Evolutionary conservation across 2,113 vertebrate genomes (phyloP).

Genomic region (Glaucomys volans): DNA sequence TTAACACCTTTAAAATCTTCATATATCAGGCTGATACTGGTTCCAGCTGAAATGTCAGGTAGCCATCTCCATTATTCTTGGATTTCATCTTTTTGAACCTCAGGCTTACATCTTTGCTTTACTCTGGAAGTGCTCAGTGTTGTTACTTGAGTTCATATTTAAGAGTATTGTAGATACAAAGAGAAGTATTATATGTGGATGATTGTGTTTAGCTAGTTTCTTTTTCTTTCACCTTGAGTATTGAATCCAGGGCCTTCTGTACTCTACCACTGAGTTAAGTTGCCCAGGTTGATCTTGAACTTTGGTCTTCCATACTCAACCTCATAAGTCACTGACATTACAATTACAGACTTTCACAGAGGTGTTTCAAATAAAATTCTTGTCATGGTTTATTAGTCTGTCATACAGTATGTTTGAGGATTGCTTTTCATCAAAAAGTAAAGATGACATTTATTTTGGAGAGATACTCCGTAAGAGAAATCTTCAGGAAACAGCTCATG

Average conservation of each 20-base stretch:
- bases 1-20: background rate
- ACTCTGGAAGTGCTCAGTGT: background rate
- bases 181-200: background rate
- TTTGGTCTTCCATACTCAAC: background rate
- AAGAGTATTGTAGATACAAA: background rate
- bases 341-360: background rate
- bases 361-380: background rate
- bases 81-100: background rate
- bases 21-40: background rate
- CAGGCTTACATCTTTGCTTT: background rate
- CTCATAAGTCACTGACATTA: background rate
- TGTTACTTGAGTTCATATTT: constrained; percentile 38
- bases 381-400: background rate
- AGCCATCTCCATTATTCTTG: background rate
- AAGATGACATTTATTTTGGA: constrained; percentile 51
- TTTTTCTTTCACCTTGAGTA: too few relatives aligned
- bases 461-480: background rate
- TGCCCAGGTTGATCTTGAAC: background rate
- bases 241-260: too few relatives aligned
- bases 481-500: background rate
- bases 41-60: background rate
- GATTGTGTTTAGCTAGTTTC: background rate
- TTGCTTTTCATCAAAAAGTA: constrained; percentile 34
- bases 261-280: background rate
- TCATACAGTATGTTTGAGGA: constrained; percentile 14